Evolutionary conservation across 1,140 invertebrate species (phyloP), one percentile per base, ranked within the genome.

Genomic region (Drosophila kikkawai): DNA sequence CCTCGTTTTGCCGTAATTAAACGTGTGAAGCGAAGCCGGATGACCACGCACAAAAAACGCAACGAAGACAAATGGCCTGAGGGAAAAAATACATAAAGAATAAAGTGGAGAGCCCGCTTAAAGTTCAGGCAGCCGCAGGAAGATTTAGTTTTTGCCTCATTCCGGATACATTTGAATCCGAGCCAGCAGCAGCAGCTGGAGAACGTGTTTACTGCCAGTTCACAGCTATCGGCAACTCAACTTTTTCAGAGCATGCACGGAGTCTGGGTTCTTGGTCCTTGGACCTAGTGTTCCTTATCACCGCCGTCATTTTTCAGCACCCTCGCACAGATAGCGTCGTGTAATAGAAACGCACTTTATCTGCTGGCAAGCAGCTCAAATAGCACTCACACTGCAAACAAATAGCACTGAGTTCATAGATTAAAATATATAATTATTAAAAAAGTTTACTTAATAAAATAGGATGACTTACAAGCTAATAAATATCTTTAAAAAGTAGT

Each of bases 61-160:
- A 79, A 69, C 64, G 50, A 83, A 83, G 75, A 75, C 67, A 80
- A 83, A 83, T 79, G 65, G 50, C 37, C 39, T 32, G 37, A 15
- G 48, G 51, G 42, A 57, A 67, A 67, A 47, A 48, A 26, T 66
- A 66, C 26, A 45, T 29, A 50, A 37, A 26, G 22, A 26, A 17
- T 45, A 65, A 50, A 44, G 32, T 68, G 26, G 9, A 42, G n/a
- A 26, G 67, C 15, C 17, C 51, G 39, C 67, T 68, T 70, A 37
- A 68, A 68, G 67, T 70, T 55, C 63, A 55, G 51, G 47, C 47
- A 67, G 67, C 67, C 67, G 48, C 67, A 45, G 48, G 37, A 44
- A 29, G 53, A 67, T 44, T 67, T 22, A 37, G 64, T 37, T 66
- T 66, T 15, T 22, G 29, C 64, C 41, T 36, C 68, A 50, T 39